These are phyloP conservation scores for Tanytarsus gracilentus DNA, from an alignment of 2,888 invertebrate species.

Conservation along the genomic window DNA sequence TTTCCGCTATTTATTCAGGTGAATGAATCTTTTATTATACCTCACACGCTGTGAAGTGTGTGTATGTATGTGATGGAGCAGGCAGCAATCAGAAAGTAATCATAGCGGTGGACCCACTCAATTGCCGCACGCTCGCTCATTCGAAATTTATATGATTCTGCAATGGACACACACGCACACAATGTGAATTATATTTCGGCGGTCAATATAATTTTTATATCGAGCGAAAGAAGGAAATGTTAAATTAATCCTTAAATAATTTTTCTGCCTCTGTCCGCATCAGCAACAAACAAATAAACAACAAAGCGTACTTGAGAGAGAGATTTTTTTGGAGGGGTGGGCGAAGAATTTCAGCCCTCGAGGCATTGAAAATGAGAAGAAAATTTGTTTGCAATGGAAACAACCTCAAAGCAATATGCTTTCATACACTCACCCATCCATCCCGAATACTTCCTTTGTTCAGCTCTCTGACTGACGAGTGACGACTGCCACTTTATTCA, in stretches of 20 bases:
- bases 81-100: neutral
- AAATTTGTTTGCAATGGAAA: constrained; percentile 3
- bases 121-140: no score
- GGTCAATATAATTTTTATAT: no score
- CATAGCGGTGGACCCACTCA: no score
- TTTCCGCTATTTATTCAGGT: constrained; percentile 27
- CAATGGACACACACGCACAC: no score
- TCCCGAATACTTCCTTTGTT: neutral
- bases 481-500: no score
- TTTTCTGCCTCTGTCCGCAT: no score
- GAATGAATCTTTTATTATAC: constrained; percentile 23
- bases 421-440: constrained; percentile 13
- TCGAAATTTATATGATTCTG: no score
- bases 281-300: neutral
- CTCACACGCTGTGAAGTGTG: neutral
- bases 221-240: no score
- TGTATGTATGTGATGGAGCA: neutral
- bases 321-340: neutral
- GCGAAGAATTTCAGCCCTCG: no score
- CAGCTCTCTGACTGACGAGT: neutral
- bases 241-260: no score
- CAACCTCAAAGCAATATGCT: constrained; percentile 25
- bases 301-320: neutral
- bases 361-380: neutral
- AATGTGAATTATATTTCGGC: no score